These are phyloP conservation scores for Xestia c-nigrum DNA, from an alignment of 2,888 invertebrate genomes.

Conservation along the genomic window DNA sequence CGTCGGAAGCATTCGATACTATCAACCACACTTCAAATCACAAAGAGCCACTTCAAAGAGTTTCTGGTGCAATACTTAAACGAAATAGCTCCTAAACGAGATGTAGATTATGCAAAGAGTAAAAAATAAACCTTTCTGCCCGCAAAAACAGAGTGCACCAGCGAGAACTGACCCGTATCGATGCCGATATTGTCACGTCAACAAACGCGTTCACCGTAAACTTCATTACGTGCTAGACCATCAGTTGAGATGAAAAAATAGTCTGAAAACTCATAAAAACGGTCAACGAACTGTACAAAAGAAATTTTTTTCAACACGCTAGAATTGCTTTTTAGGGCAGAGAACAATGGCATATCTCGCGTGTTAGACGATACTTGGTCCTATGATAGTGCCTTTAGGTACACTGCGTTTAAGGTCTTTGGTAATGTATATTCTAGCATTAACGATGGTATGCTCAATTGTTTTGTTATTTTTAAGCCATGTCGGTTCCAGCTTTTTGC, in stretches of 20 bases:
- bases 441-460: background rate
- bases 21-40: slow-evolving; percentile 31
- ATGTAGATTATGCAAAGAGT: slow-evolving; percentile 8
- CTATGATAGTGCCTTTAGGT: slow-evolving; percentile 7
- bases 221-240: slow-evolving; percentile 77
- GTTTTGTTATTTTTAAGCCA: background rate
- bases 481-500: background rate
- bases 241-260: slow-evolving; percentile 47
- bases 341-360: background rate
- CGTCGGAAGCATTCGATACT: slow-evolving; percentile 52
- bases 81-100: slow-evolving; percentile 1
- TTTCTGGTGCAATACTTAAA: slow-evolving; percentile 8
- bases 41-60: slow-evolving; percentile 1
- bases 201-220: slow-evolving; percentile 78
- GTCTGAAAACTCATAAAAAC: slow-evolving; percentile 71
- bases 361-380: background rate
- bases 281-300: slow-evolving; percentile 73
- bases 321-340: slow-evolving; percentile 40
- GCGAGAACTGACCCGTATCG: slow-evolving; percentile 71
- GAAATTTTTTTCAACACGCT: slow-evolving; percentile 37
- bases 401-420: background rate
- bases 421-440: background rate
- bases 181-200: slow-evolving; percentile 83
- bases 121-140: slow-evolving; percentile 25
- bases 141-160: slow-evolving; percentile 42